Evolutionary conservation across 2,113 vertebrate genomes (phyloP).

Genomic region (Eulemur rufifrons): DNA sequence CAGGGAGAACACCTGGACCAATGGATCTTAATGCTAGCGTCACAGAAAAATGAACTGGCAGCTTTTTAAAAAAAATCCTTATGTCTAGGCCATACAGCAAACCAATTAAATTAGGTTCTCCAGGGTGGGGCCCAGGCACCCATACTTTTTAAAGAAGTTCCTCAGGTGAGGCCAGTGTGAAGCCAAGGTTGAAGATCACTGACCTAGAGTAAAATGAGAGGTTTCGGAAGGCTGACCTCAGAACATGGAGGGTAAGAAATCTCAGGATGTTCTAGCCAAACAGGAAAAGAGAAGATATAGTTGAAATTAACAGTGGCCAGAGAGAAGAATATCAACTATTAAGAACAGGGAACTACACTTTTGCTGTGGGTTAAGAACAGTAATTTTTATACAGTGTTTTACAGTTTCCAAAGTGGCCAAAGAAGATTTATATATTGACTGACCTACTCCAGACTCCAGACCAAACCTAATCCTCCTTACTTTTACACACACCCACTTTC

Average conservation of each 20-base stretch:
- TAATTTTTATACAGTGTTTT: neutral
- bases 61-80: neutral
- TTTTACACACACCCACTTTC: neutral
- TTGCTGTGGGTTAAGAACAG: neutral
- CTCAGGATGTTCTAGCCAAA: neutral
- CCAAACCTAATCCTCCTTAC: neutral
- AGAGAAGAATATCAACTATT: neutral
- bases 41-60: neutral
- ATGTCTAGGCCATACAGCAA: neutral
- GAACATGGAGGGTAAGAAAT: neutral
- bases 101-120: neutral
- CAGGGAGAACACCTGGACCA: neutral
- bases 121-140: neutral
- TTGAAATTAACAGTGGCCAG: conserved; percentile 9
- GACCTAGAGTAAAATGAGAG: neutral
- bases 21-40: neutral
- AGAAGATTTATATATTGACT: neutral
- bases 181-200: neutral
- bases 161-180: neutral
- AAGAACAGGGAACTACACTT: neutral
- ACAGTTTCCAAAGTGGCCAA: neutral
- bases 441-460: neutral
- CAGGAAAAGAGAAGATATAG: neutral
- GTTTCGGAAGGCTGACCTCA: neutral
- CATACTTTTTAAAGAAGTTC: neutral